These are phyloP conservation scores for Theretra japonica DNA, from an alignment of 2,888 invertebrate genomes.

Conservation along the genomic window DNA sequence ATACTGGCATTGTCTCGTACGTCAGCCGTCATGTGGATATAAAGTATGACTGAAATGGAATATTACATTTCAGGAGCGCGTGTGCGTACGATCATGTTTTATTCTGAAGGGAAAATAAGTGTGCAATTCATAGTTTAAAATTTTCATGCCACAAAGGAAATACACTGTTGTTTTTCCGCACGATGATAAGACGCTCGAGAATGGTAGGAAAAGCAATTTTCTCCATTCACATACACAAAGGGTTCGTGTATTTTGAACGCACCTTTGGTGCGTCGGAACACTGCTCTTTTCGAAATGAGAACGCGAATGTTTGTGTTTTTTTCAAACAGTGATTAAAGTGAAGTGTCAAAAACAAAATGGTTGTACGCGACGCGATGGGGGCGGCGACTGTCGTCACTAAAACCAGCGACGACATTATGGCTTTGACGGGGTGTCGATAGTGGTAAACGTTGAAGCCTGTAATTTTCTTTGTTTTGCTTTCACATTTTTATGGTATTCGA, in stretches of 20 bases:
- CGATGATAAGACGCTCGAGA: conserved; percentile 48
- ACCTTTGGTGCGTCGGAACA: conserved; percentile 58
- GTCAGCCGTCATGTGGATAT: background rate
- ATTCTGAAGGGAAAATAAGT: conserved; percentile 4
- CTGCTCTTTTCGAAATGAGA: conserved; percentile 80
- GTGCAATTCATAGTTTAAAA: background rate
- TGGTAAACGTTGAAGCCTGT: conserved; percentile 58
- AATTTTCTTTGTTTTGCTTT: conserved; percentile 65
- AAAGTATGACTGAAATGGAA: background rate
- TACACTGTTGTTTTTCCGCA: conserved; percentile 20
- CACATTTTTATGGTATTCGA: conserved; percentile 44
- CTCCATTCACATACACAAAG: conserved; percentile 57
- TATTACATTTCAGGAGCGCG: background rate
- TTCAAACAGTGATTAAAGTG: conserved; percentile 82
- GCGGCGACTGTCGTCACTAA: conserved; percentile 37
- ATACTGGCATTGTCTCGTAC: conserved; percentile 13
- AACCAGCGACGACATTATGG: conserved; percentile 58
- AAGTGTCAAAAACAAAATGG: conserved; percentile 83
- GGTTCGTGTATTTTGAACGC: conserved; percentile 58
- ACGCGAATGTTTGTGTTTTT: conserved; percentile 76
- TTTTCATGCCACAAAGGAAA: background rate
- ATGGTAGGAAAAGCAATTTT: conserved; percentile 55
- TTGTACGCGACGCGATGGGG: conserved; percentile 40
- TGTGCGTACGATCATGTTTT: too few relatives aligned
- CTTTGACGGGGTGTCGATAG: conserved; percentile 71